Base-by-base conservation (phyloP, 2,888 invertebrate species). In the Linnaemya tessellans region DNA sequence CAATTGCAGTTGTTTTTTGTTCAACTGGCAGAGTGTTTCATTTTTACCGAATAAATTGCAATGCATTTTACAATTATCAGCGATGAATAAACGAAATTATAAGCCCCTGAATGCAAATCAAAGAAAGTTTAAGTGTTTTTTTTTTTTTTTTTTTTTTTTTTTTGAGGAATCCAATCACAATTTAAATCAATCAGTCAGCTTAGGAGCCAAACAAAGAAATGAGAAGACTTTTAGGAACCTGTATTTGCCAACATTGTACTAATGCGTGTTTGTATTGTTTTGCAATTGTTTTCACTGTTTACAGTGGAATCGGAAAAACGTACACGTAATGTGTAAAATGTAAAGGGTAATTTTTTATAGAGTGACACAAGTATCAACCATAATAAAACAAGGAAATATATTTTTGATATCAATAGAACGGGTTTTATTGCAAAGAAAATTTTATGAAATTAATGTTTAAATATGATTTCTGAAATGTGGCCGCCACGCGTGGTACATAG, bases 41-140 rank as follows among this genome's bases (percentile, higher is more conserved):
- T 82, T 80, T 85, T 67, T 85, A 75, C 85, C 85, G 85, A 85
- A 82, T 82, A 82, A 85, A 82, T 85, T 82, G 82, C 82, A 85
- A 80, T 80, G 79, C 81, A 82, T 82, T 85, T 85, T 80, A 67
- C 82, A 85, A 85, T 85, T 85, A 85, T 75, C 60, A 80, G n/a
- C 49, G 82, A 82, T 85, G 82, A 85, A 79, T 82, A 68, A 75
- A 58, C 60, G 25, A 67, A 84, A 75, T 38, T 54, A 38, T 9
- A 20, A 20, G 35, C 13, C 35, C 13, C 35, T 11, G 18, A 56
- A 81, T 67, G 74, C 49, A 80, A 80, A 80, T 74, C 58, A 18
- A 71, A 65, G 15, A 74, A 70, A 49, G n/a, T 51, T 64, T 1
- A 22, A 41, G 4, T 11, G 0, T 46, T 46, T 49, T 35, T 77